Conservation (phyloP, 2,888 invertebrate genomes). For the Mythimna pallens region DNA sequence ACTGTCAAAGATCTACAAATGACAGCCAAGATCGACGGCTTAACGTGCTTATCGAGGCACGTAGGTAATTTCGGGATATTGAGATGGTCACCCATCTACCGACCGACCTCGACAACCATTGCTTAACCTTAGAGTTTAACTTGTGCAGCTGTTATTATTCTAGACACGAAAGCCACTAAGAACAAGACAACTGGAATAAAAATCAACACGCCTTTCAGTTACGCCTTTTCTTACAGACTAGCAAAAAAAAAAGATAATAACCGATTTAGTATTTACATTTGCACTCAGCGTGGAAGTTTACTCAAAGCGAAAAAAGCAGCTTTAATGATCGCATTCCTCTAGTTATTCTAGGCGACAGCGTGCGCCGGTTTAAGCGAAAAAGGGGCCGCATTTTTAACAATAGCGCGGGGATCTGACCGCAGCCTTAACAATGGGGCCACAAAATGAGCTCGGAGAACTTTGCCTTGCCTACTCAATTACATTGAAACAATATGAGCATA, state of each 20-base stretch:
- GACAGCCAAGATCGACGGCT: too few species aligned
- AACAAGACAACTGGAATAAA: too few species aligned
- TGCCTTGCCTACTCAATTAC: constrained; percentile 64
- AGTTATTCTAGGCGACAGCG: constrained; percentile 48
- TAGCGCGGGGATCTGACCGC: constrained; percentile 50
- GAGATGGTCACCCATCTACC: too few species aligned
- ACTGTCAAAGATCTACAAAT: too few species aligned
- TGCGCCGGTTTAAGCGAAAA: constrained; percentile 50
- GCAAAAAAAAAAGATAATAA: constrained; percentile 2
- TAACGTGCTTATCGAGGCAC: too few species aligned
- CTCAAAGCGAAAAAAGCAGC: constrained; percentile 39
- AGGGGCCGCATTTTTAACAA: constrained; percentile 54
- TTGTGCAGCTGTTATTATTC: too few species aligned
- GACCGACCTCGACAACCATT: too few species aligned
- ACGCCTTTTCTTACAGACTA: too few species aligned
- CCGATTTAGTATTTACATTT: constrained; percentile 21
- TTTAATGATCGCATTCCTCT: constrained; percentile 53
- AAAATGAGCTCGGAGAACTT: constrained; percentile 60
- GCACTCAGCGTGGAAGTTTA: constrained; percentile 31
- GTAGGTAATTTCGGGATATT: too few species aligned
- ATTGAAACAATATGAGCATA: constrained; percentile 62
- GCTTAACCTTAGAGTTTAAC: too few species aligned
- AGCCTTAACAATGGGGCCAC: constrained; percentile 55
- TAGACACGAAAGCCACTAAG: too few species aligned
- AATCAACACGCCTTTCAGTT: too few species aligned